Evolutionary conservation across 2,888 invertebrate species (phyloP), one percentile per base, ranked within the genome.

Genomic region (Emesis russula): DNA sequence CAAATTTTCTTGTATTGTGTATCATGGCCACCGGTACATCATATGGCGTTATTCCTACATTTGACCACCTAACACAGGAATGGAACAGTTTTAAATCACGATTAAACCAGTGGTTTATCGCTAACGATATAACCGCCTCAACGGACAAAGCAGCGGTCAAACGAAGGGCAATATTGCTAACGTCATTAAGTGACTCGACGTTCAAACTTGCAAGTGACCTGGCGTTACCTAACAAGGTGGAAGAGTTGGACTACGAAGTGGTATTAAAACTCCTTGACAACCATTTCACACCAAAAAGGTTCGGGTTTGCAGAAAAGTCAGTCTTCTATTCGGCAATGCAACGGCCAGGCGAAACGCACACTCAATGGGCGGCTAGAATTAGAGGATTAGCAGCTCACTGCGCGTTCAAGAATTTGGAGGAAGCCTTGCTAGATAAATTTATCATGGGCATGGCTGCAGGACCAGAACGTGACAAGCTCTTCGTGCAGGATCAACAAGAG

Each of bases 211-310:
- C 53, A 9, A 85, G 82, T 66, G 86, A 92, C 82, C 81, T 89
- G 83, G 89, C 91, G 66, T 70, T 92, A 70, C 89, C 87, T 3
- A 81, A 83, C 31, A 88, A 89, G 70, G 78, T 88, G 53, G 92
- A 88, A 82, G 83, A 88, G 31, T 7, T 90, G 31, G 74, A 73
- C n/a, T 89, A 81, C 53, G 87, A 80, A 15, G 75, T 25, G 0
- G 83, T 92, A 4, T 2, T 89, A 11, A 38, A 80, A 31, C 38
- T 87, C 18, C 68, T 91, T 13, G 53, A 53, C 48, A 41, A 71
- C 15, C 90, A 92, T 63, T 91, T 88, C 71, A 90, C 83, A 36
- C 88, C 89, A 38, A 92, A 90, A 68, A 66, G 82, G 63, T 80
- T 82, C 44, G 80, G 81, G 13, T 92, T 87, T 75, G 82, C 88